Conservation (phyloP, 2,888 invertebrate species). For the Nemurella pictetii region DNA sequence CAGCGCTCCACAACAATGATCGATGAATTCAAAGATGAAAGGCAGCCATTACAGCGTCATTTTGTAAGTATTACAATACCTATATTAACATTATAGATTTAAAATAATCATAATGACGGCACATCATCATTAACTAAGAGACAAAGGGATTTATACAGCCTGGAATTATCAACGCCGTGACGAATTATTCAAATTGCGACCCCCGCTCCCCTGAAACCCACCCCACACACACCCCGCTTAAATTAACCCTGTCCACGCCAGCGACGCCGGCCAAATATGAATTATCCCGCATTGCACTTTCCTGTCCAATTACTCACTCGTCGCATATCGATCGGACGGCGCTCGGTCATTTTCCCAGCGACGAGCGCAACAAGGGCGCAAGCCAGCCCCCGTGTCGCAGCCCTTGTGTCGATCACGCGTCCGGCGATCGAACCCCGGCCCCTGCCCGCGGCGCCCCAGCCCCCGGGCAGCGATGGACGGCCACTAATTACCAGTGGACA, state of each 20-base stretch:
- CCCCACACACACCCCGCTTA: slow-evolving; percentile 3
- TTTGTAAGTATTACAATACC: too few species aligned
- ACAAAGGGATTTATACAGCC: too few species aligned
- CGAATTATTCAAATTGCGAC: background rate
- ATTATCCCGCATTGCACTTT: slow-evolving; percentile 41
- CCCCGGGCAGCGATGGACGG: background rate
- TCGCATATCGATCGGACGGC: slow-evolving; percentile 38
- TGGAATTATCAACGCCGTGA: too few species aligned
- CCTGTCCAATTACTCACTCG: slow-evolving; percentile 42
- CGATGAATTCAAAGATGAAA: too few species aligned
- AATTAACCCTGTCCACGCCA: slow-evolving; percentile 29
- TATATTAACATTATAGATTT: too few species aligned
- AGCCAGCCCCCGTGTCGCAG: background rate
- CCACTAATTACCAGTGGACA: slow-evolving; percentile 38
- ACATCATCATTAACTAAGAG: too few species aligned
- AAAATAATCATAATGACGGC: too few species aligned
- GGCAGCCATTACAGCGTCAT: too few species aligned
- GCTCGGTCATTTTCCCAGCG: slow-evolving; percentile 31
- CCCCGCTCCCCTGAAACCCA: background rate
- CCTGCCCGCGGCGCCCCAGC: too few species aligned
- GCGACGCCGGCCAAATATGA: slow-evolving; percentile 40
- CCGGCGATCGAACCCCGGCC: background rate
- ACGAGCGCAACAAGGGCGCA: background rate
- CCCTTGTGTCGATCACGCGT: slow-evolving; percentile 10
- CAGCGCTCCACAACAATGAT: too few species aligned